Conservation (phyloP, 2,797 vertebrate species). For the Tenualosa ilisha region DNA sequence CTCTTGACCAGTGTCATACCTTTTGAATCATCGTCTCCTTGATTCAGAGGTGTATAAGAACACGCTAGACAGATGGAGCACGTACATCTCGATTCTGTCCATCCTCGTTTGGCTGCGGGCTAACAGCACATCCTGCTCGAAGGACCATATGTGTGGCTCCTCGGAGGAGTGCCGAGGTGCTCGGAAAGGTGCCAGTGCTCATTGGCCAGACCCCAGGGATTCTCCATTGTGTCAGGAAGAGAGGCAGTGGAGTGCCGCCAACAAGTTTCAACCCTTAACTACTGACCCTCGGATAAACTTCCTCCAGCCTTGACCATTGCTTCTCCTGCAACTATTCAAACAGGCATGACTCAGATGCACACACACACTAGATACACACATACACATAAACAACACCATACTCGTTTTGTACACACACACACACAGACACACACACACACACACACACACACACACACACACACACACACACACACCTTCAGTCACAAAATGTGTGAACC, state of each 20-base stretch:
- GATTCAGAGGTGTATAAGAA: background rate
- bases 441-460: background rate
- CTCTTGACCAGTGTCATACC: background rate
- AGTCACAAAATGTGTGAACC: background rate
- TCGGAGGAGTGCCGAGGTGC: constrained; percentile 61
- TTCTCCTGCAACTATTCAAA: background rate
- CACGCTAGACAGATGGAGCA: constrained; percentile 27
- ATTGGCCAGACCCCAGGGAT: constrained; percentile 46
- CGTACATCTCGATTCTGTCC: constrained; percentile 46
- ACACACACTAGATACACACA: background rate
- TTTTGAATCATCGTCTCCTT: background rate
- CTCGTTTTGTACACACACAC: no score
- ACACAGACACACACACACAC: background rate
- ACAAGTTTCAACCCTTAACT: constrained; percentile 50
- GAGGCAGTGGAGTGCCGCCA: constrained; percentile 64
- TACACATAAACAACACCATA: no score
- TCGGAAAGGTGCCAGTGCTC: constrained; percentile 62
- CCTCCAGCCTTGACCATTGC: background rate
- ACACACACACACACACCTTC: background rate
- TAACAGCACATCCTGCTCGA: constrained; percentile 65
- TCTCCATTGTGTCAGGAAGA: constrained; percentile 57
- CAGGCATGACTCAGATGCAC: background rate
- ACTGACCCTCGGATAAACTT: constrained; percentile 52
- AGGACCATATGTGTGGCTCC: constrained; percentile 71
- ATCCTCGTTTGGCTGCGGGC: constrained; percentile 61